These are phyloP conservation scores for Cerastis rubricosa DNA, from an alignment of 2,888 invertebrate species.

Conservation along the genomic window DNA sequence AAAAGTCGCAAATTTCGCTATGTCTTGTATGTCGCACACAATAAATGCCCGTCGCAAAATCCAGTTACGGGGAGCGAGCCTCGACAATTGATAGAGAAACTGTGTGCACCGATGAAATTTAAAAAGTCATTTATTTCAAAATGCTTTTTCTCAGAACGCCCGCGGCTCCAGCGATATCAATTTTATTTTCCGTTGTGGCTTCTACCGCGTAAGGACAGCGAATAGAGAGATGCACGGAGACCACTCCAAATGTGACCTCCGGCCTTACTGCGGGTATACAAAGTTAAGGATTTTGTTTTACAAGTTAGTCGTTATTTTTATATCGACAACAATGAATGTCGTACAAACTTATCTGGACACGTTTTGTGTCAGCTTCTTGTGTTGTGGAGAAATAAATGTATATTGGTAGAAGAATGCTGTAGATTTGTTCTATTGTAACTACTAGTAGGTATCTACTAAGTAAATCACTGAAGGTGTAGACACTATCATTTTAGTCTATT, in stretches of 20 bases:
- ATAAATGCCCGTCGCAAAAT: conserved; percentile 89
- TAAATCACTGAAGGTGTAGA: neutral
- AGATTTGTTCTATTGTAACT: conserved; percentile 4
- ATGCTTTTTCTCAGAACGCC: conserved; percentile 90
- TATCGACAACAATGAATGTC: conserved; percentile 66
- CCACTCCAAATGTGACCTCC: conserved; percentile 67
- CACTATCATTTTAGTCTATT: neutral
- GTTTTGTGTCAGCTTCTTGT: conserved; percentile 47
- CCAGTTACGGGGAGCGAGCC: conserved; percentile 88
- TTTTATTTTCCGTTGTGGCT: conserved; percentile 89
- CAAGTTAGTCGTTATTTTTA: conserved; percentile 65
- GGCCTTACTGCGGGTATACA: conserved; percentile 61
- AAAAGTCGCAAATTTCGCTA: conserved; percentile 87
- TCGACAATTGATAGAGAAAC: conserved; percentile 91
- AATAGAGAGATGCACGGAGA: conserved; percentile 51
- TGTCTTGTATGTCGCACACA: conserved; percentile 86
- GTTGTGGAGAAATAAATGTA: conserved; percentile 23
- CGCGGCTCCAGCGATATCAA: conserved; percentile 88
- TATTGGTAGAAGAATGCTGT: neutral
- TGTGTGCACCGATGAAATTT: conserved; percentile 91
- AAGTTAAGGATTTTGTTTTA: conserved; percentile 65
- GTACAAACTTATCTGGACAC: conserved; percentile 50
- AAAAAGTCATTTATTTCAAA: conserved; percentile 91
- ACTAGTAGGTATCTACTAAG: too few species aligned
- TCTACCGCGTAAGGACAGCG: conserved; percentile 76